phyloP scores from a whole-genome alignment of 2,888 invertebrate genomes.

The Cephus sareptanus region DNA sequence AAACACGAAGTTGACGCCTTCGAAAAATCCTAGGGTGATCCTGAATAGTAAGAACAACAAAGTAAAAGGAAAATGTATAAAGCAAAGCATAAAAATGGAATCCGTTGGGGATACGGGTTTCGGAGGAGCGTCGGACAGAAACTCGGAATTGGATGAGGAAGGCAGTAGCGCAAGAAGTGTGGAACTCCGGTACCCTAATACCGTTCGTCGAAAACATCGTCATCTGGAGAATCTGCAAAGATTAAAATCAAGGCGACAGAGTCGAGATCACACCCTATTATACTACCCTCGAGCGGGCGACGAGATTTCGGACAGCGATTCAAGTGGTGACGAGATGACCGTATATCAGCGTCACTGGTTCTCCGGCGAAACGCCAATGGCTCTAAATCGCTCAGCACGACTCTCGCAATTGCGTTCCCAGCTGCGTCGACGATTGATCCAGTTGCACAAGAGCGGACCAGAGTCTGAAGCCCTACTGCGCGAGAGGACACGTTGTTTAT shows the following conservation, averaged over 20 bases:
- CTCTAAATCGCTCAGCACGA: slow-evolving; percentile 54
- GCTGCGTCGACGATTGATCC: slow-evolving; percentile 67
- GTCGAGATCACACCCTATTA: slow-evolving; percentile 59
- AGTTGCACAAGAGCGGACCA: slow-evolving; percentile 59
- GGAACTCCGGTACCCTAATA: slow-evolving; percentile 43
- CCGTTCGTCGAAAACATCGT: slow-evolving; percentile 39
- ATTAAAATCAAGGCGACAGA: slow-evolving; percentile 44
- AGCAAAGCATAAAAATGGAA: slow-evolving; percentile 47
- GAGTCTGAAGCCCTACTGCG: slow-evolving; percentile 47
- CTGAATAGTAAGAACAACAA: slow-evolving; percentile 48
- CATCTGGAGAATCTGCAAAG: slow-evolving; percentile 42
- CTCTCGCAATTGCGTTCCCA: slow-evolving; percentile 62
- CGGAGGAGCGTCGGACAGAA: slow-evolving; percentile 9
- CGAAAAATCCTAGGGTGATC: slow-evolving; percentile 49
- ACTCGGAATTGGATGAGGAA: slow-evolving; percentile 20
- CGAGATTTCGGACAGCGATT: slow-evolving; percentile 66
- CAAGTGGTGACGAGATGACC: slow-evolving; percentile 62
- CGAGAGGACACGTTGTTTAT: slow-evolving; percentile 49
- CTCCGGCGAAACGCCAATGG: slow-evolving; percentile 50
- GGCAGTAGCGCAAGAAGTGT: slow-evolving; percentile 29
- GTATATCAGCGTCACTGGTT: slow-evolving; percentile 66
- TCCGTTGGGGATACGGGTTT: slow-evolving; percentile 33
- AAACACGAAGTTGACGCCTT: slow-evolving; percentile 46
- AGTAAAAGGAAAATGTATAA: slow-evolving; percentile 56
- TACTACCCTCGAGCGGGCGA: slow-evolving; percentile 64